Base-by-base conservation (phyloP, 2,888 invertebrate species). In the Leucania comma region DNA sequence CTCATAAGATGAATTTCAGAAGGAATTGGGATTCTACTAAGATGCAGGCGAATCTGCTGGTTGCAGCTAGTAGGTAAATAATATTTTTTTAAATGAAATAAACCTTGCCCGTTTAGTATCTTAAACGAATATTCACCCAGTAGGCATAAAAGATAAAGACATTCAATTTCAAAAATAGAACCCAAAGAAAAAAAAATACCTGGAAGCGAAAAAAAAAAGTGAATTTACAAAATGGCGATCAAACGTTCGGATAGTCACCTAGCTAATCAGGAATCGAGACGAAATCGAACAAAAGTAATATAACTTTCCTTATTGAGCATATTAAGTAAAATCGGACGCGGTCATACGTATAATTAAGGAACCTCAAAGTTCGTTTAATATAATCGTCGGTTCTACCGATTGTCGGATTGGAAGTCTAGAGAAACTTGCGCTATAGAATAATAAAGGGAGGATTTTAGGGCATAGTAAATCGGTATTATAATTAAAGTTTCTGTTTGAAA, bases 231-330 rank as follows among this genome's bases (percentile, higher is more conserved):
- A 83, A 83, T 67, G 83, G 74, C 84, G 84, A 87, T 88, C 85
- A 88, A 87, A 78, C 72, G 75, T 81, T 80, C 66, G 75, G 74
- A 78, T 83, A 88, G 84, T 71, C 69, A 83, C 84, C 88, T 85
- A 81, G 75, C 86, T 88, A 92, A 91, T 92, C 90, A 90, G 80
- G 82, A 88, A 89, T 86, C 77, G 82, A 78, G 87, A 87, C 86
- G 87, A 86, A 90, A 89, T 91, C 89, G 89, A 93, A 94, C 92
- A 93, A 93, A 93, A 93, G 93, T 90, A 93, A 94, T 94, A 93
- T 92, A 94, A 94, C 93, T 94, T 94, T 94, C 88, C 90, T 90
- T 92, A 92, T 92, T 91, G 89, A 91, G 89, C 87, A 86, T 88
- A 89, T 89, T 89, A 90, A 89, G 88, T 88, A 89, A 91, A 91